phyloP scores from a whole-genome alignment of 2,888 invertebrate species.

The Eucera pruinosa region DNA sequence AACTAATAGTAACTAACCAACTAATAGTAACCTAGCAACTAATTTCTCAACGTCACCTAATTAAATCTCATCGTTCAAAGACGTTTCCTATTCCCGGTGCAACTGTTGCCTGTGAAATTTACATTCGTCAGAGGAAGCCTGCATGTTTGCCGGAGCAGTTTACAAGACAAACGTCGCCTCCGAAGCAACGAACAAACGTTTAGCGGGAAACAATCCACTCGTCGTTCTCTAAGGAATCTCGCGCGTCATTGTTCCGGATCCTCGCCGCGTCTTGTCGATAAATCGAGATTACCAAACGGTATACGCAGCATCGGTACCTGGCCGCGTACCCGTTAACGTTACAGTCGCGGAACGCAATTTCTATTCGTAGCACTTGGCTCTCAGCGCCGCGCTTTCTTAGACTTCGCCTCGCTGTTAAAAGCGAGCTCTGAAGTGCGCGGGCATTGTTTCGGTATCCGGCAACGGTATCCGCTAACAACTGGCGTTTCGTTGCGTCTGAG shows the following conservation, averaged over 20 bases:
- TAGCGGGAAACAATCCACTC: not conserved
- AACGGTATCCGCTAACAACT: conserved; percentile 34
- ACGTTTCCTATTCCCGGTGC: no score
- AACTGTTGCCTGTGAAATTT: no score
- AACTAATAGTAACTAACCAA: no score
- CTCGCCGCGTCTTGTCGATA: conserved; percentile 13
- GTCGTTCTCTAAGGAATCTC: not conserved
- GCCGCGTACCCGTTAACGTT: conserved; percentile 11
- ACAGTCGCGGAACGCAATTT: conserved; percentile 10
- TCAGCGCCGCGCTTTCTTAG: not conserved
- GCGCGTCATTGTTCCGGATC: no score
- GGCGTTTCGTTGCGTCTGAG: conserved; percentile 23
- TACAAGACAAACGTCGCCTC: conserved; percentile 7
- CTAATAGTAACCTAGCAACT: no score
- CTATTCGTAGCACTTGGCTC: not conserved
- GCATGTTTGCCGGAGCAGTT: conserved; percentile 18
- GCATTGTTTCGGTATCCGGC: conserved; percentile 43
- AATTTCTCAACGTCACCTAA: no score
- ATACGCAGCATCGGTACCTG: not conserved
- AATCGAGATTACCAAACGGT: conserved; percentile 1
- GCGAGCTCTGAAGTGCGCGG: conserved; percentile 19
- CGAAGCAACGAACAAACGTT: not conserved
- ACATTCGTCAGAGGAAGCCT: no score
- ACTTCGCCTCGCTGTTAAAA: conserved; percentile 18
- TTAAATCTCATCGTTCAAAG: no score